Percentiles rank a stretch among this genome's conserved stretches.
These are phyloP conservation scores for Cossypha caffra DNA, from an alignment of 2,797 vertebrate genomes.

Conservation along the genomic window DNA sequence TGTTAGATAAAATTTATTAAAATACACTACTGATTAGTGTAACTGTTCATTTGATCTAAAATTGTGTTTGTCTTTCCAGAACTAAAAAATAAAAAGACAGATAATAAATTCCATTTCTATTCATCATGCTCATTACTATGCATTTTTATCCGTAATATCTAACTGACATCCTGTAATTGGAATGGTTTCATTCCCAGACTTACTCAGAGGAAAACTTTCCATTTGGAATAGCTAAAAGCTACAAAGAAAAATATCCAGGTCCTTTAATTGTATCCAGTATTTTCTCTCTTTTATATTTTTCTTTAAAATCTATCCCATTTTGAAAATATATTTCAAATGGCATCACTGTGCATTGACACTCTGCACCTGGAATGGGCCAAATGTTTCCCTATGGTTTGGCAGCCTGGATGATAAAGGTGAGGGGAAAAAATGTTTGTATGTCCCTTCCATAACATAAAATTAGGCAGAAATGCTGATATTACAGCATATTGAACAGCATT, in stretches of 20 bases:
- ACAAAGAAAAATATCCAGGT: neutral
- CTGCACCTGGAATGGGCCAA: neutral
- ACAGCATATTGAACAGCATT: neutral
- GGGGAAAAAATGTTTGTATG: neutral
- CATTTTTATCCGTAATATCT: constrained; percentile 14
- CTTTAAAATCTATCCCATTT: neutral
- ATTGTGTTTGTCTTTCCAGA: neutral
- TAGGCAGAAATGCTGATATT: neutral
- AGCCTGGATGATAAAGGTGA: neutral
- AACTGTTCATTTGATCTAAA: neutral
- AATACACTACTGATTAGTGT: neutral
- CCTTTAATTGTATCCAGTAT: neutral
- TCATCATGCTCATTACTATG: neutral
- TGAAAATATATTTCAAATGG: neutral
- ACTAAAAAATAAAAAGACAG: neutral
- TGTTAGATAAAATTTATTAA: neutral
- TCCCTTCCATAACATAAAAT: neutral
- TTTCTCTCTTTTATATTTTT: neutral
- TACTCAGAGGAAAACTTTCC: neutral
- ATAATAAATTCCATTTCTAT: constrained; percentile 4
- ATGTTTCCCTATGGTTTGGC: neutral
- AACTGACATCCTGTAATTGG: neutral
- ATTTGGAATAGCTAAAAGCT: neutral
- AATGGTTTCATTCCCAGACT: neutral
- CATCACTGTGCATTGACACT: neutral